Evolutionary conservation across 2,113 vertebrate genomes (phyloP), one percentile per base, ranked within the genome.

Genomic region (Apus apus): DNA sequence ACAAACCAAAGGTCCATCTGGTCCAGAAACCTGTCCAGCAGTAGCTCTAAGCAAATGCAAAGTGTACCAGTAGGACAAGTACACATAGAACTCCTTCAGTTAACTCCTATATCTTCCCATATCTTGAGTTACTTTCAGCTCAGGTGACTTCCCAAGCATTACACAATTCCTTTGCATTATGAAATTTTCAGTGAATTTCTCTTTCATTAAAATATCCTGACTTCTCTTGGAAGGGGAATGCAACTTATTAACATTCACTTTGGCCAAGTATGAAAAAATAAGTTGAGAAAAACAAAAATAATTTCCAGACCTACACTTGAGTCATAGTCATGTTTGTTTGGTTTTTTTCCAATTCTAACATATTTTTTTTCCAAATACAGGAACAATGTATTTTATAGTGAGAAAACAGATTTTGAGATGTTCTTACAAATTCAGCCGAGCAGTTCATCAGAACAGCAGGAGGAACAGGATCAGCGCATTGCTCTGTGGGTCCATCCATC

Each of bases 401-500:
- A 70, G 16, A 78, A 78, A 83, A 51, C 8, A 54, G 57, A 70
- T 53, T 60, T 43, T 60, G 67, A 89, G 46, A 53, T 8, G 18
- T 85, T 68, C 97, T 98, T 96, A 99, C 99, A 84, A 90, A 50
- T 85, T 87, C 70, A 9, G 72, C 7, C 2, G 90, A 94, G 95
- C 98, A 99, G 71, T 96, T 95, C 29, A 11, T 10, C 2, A 2
- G 51, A 65, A 95, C 15, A 32, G 43, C 17, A 54, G 87, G 26
- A 9, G 74, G 68, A 27, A 21, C 9, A n/a, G 94, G 90, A 81
- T 99, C 99, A n/a, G 95, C 96, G 53, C 99, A 99, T 58, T 79
- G 91, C 85, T 99, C 98, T 14, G 79, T 98, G 45, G 99, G 98
- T 5, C 96, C 98, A 0, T 98, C 98, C 88, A 99, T 92, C 94